phyloP scores from a whole-genome alignment of 23 tunicate genomes.

The Phallusia fumigata region DNA sequence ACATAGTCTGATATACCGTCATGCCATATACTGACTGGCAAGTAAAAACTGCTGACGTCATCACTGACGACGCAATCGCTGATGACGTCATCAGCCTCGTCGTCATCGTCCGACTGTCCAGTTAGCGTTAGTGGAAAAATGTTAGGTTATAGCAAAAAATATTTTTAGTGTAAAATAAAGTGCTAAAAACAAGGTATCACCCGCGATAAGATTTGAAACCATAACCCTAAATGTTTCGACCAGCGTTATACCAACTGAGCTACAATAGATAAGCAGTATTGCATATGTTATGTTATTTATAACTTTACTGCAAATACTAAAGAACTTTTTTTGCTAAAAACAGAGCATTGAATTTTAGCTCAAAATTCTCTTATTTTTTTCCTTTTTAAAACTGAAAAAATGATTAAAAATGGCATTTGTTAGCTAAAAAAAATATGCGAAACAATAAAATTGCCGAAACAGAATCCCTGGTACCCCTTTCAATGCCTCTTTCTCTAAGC shows the following conservation, averaged over 20 bases:
- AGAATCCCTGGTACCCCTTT: neutral
- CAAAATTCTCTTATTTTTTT: too few relatives aligned
- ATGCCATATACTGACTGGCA: slow-evolving; percentile 63
- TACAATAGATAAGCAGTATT: too few relatives aligned
- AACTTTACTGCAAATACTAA: too few relatives aligned
- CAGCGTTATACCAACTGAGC: too few relatives aligned
- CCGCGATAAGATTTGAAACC: too few relatives aligned
- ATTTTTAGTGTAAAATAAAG: too few relatives aligned
- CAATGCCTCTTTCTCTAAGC: slow-evolving; percentile 2
- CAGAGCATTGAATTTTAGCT: too few relatives aligned
- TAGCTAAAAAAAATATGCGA: neutral
- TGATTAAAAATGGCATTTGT: neutral
- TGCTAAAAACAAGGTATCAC: too few relatives aligned
- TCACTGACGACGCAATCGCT: slow-evolving; percentile 4
- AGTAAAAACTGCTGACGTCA: slow-evolving; percentile 16
- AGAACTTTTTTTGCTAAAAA: too few relatives aligned
- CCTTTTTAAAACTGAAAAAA: neutral
- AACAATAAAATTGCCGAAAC: neutral
- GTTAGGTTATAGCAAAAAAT: too few relatives aligned
- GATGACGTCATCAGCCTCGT: neutral
- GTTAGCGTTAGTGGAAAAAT: neutral
- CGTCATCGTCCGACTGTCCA: slow-evolving; percentile 1
- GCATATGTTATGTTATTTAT: too few relatives aligned
- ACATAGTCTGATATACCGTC: slow-evolving; percentile 12
- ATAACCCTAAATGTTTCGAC: too few relatives aligned